Conservation (phyloP, 2,888 invertebrate species). For the Oscheius sp. region DNA sequence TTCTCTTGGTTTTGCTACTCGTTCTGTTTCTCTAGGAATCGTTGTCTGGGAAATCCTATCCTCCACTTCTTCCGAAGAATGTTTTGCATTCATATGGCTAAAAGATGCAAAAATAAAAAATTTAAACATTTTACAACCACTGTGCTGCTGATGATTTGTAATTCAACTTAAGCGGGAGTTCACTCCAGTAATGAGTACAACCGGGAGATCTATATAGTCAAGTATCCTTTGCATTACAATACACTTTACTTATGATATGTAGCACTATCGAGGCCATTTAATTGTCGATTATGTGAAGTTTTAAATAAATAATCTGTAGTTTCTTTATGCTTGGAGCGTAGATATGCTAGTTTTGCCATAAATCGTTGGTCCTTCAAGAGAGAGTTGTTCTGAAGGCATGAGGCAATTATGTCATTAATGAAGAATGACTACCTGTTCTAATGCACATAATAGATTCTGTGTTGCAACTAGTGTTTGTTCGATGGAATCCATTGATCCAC, state of each 20-base stretch:
- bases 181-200: slow-evolving; percentile 29
- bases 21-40: too few species aligned
- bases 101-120: too few species aligned
- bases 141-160: not conserved
- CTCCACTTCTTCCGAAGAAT: too few species aligned
- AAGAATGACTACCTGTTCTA: slow-evolving; percentile 27
- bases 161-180: not conserved
- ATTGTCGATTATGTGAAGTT: not conserved
- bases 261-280: not conserved
- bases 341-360: slow-evolving; percentile 12
- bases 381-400: slow-evolving; percentile 22
- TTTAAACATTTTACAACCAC: not conserved
- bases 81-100: too few species aligned
- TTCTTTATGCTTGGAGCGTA: slow-evolving; percentile 26
- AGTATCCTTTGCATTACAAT: not conserved
- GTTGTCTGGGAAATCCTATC: too few species aligned
- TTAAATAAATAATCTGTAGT: slow-evolving; percentile 12
- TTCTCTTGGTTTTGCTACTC: not conserved
- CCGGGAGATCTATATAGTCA: slow-evolving; percentile 13
- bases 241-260: slow-evolving; percentile 13
- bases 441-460: slow-evolving; percentile 31
- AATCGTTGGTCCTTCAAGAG: slow-evolving; percentile 11
- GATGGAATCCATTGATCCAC: slow-evolving; percentile 26
- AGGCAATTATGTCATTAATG: not conserved
- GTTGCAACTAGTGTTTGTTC: slow-evolving; percentile 30